Conservation (phyloP, 2,797 vertebrate species). For the Lemur catta region DNA sequence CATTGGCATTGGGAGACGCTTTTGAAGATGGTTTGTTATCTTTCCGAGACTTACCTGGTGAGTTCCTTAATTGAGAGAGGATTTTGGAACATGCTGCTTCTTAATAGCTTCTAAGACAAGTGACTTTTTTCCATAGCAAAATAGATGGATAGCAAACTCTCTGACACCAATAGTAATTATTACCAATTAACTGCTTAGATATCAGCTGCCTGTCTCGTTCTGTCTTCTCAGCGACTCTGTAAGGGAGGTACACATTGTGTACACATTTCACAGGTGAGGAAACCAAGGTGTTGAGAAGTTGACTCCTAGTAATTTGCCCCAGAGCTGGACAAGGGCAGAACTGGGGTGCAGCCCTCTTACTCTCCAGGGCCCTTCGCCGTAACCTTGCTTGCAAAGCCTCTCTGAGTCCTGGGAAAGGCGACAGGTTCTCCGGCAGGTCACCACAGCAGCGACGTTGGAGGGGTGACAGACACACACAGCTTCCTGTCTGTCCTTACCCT, state of each 20-base stretch:
- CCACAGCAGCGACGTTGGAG: accelerated
- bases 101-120: conserved; percentile 37
- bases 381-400: background rate
- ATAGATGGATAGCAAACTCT: background rate
- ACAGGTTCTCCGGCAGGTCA: background rate
- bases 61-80: conserved; percentile 35
- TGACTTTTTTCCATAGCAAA: background rate
- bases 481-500: background rate
- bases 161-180: background rate
- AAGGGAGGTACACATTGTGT: background rate
- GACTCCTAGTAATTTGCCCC: background rate
- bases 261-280: background rate
- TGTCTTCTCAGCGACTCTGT: background rate
- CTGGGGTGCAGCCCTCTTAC: background rate
- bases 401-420: background rate
- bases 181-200: background rate
- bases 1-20: conserved; percentile 12
- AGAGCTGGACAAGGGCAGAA: background rate
- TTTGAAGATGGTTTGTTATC: conserved; percentile 37
- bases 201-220: background rate
- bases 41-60: conserved; percentile 30
- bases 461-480: background rate
- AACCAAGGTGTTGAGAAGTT: accelerated
- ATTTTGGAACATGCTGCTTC: background rate
- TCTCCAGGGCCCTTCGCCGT: background rate